phyloP scores from a whole-genome alignment of 2,113 vertebrate species.

The Epinephelus cyanopodus region DNA sequence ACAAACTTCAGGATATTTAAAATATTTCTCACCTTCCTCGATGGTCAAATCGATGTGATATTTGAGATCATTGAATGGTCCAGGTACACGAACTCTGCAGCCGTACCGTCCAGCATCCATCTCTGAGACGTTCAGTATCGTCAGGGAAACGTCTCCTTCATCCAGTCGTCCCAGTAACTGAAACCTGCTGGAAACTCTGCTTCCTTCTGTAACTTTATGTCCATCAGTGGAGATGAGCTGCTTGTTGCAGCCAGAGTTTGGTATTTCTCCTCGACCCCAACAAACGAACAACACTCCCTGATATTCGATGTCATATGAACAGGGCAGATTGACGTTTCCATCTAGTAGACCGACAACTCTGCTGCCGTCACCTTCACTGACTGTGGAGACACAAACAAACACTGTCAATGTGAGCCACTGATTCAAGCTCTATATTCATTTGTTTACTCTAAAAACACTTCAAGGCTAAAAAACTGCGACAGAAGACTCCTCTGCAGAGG shows the following conservation, averaged over 20 bases:
- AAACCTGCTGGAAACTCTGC: constrained; percentile 19
- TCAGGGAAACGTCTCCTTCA: constrained; percentile 57
- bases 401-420: too few species aligned
- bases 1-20: too few species aligned
- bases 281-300: rapidly evolving
- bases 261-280: constrained; percentile 21
- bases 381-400: constrained; percentile 28
- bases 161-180: constrained; percentile 49
- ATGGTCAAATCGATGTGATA: rapidly evolving
- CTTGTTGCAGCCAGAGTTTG: rapidly evolving
- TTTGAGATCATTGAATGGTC: constrained; percentile 26
- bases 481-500: too few species aligned
- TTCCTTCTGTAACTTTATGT: rapidly evolving
- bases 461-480: too few species aligned
- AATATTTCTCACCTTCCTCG: constrained; percentile 34
- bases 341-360: not conserved
- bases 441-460: too few species aligned
- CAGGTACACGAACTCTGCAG: constrained; percentile 2
- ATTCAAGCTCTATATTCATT: too few species aligned
- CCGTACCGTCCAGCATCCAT: constrained; percentile 47
- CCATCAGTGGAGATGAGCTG: constrained; percentile 16
- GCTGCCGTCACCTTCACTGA: not conserved
- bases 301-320: not conserved
- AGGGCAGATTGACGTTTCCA: constrained; percentile 33
- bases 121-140: constrained; percentile 9